Percentiles rank a stretch among this genome's conserved stretches.
Conservation (phyloP, 2,113 vertebrate species). For the Anguilla rostrata region DNA sequence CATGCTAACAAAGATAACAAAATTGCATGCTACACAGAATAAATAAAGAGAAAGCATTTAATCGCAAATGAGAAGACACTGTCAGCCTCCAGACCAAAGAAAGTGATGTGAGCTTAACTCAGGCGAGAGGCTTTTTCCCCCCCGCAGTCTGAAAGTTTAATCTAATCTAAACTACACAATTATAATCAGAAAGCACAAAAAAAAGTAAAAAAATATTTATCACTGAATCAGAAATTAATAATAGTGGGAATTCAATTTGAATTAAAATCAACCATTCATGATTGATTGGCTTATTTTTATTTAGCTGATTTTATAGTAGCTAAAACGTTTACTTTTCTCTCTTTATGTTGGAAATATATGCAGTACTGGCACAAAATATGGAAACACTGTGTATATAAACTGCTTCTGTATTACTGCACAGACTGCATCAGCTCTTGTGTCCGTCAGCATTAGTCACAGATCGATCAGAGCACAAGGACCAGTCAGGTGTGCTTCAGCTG, state of each 20-base stretch:
- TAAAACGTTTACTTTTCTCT: neutral
- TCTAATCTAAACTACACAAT: neutral
- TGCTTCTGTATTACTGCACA: neutral
- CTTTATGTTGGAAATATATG: neutral
- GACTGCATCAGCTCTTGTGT: neutral
- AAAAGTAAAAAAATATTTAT: too few relatives aligned
- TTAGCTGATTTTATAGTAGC: neutral
- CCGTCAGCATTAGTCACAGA: neutral
- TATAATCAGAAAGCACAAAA: neutral
- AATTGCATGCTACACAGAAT: neutral
- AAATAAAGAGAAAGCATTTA: neutral
- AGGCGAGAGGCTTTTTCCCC: neutral
- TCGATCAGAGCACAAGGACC: neutral
- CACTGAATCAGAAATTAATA: neutral
- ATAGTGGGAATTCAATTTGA: neutral
- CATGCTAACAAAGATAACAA: neutral
- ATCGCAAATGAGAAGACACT: neutral
- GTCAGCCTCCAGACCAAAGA: neutral
- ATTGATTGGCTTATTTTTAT: too few relatives aligned
- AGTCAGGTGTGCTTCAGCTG: neutral
- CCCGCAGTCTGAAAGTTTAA: neutral
- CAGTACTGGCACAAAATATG: too few relatives aligned
- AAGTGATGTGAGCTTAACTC: neutral
- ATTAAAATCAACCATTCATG: neutral
- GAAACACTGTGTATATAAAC: neutral